Base-by-base conservation (phyloP, 2,113 vertebrate genomes). In the Pseudorhombus dupliciocellatus region DNA sequence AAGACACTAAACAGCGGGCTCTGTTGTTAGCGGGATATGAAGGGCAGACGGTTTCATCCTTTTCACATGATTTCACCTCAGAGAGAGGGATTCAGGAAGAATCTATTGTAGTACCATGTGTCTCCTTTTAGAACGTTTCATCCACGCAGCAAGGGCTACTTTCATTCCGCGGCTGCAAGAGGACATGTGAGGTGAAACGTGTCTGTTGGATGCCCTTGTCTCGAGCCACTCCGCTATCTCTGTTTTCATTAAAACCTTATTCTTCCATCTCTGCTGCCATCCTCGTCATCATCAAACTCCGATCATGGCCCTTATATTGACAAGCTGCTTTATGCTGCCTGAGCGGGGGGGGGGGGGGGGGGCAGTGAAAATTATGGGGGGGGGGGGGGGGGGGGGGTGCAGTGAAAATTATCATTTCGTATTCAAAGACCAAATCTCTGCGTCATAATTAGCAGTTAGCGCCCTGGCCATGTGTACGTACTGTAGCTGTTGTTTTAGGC, bases 371-470 rank as follows among this genome's bases (percentile, higher is more conserved):
- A 86, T 79, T 11, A 73, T 77, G n/a, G n/a, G n/a, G n/a, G n/a
- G n/a, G 74, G 70, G 73, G n/a, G n/a, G n/a, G n/a, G n/a, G n/a
- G n/a, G n/a, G n/a, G n/a, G n/a, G n/a, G 76, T 50, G 68, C 70
- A 78, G 64, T 63, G 71, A 84, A 85, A 83, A 86, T 79, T 11
- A 73, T 77, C 55, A 70, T 77, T 87, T 75, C 80, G 53, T 58
- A 77, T 86, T 86, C 77, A 67, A 52, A 54, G 64, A 66, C 53
- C 48, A 66, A 86, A 85, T 80, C 60, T 70, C 70, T 5, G 56
- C 7, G 18, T 80, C 46, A 56, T 82, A 88, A 91, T 91, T 90
- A 87, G 79, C 80, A 53, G 65, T 79, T 79, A 58, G 79, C 30
- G 10, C 74, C 72, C 61, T 18, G 20, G 70, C 62, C 37, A 50